Conservation (phyloP, 1,140 invertebrate genomes). For the Lethrus apterus region DNA sequence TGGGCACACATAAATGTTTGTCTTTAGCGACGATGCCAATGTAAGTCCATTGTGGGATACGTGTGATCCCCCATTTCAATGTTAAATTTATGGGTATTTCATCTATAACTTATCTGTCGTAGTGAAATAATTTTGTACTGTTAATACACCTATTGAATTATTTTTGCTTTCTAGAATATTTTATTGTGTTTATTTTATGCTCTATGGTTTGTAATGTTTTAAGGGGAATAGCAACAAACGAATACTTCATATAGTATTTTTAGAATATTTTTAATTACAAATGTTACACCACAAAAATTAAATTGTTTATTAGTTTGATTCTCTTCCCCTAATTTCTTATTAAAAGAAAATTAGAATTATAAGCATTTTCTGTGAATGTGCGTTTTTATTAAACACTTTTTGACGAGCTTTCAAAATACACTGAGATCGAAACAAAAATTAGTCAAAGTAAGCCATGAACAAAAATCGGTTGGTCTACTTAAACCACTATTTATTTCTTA, state of each 20-base stretch:
- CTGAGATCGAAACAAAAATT: too few species aligned
- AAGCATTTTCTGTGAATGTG: slow-evolving; percentile 14
- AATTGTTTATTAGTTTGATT: slow-evolving; percentile 8
- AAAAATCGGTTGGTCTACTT: too few species aligned
- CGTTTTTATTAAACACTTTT: too few species aligned
- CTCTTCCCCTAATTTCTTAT: slow-evolving; percentile 10
- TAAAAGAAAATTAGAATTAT: slow-evolving; percentile 5
- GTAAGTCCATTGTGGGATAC: slow-evolving; percentile 1
- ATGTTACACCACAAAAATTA: slow-evolving; percentile 1
- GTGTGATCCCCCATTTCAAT: neutral
- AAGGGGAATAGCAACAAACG: slow-evolving; percentile 12
- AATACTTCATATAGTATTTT: neutral
- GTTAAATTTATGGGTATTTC: neutral
- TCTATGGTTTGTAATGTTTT: slow-evolving; percentile 13
- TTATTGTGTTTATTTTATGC: slow-evolving; percentile 8
- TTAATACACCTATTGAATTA: neutral
- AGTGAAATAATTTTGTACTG: slow-evolving; percentile 3
- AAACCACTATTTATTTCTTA: too few species aligned
- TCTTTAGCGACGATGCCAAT: slow-evolving; percentile 1
- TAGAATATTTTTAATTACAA: slow-evolving; percentile 5
- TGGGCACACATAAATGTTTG: neutral
- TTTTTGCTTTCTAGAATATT: slow-evolving; percentile 8
- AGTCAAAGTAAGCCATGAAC: too few species aligned
- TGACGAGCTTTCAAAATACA: too few species aligned
- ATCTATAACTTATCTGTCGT: neutral